phyloP scores from a whole-genome alignment of 2,113 vertebrate genomes.

The Chamaetylas fuelleborni region DNA sequence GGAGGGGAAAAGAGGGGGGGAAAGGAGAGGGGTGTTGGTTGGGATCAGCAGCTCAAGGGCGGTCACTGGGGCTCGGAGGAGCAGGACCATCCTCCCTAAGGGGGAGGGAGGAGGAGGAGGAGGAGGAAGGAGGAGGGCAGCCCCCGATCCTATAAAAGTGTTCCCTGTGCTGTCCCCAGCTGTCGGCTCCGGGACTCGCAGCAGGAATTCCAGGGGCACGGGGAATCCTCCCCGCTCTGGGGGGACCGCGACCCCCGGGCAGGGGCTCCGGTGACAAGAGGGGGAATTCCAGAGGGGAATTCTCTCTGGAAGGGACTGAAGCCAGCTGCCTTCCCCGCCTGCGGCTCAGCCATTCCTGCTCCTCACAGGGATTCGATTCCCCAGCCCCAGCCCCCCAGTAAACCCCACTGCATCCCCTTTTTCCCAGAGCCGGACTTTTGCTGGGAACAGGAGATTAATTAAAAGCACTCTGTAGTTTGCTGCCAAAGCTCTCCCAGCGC shows the following conservation, averaged over 20 bases:
- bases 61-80: not conserved
- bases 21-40: not conserved
- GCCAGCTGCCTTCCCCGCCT: not conserved
- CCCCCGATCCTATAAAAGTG: fast-evolving
- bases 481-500: not conserved
- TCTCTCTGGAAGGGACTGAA: not conserved
- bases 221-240: not conserved
- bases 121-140: not conserved
- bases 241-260: not conserved
- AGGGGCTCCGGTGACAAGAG: not conserved
- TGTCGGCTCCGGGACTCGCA: not conserved
- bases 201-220: not conserved
- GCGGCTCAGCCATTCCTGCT: not conserved
- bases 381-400: not conserved
- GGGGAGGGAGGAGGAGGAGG: not conserved
- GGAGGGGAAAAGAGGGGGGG: fast-evolving
- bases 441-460: not conserved
- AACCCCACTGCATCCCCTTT: fast-evolving
- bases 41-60: not conserved
- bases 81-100: not conserved
- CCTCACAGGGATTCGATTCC: not conserved
- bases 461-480: fast-evolving
- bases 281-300: not conserved
- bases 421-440: not conserved
- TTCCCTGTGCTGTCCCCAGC: not conserved